These are phyloP conservation scores for Norana najaformis DNA, from an alignment of 2,888 invertebrate species.

Conservation along the genomic window DNA sequence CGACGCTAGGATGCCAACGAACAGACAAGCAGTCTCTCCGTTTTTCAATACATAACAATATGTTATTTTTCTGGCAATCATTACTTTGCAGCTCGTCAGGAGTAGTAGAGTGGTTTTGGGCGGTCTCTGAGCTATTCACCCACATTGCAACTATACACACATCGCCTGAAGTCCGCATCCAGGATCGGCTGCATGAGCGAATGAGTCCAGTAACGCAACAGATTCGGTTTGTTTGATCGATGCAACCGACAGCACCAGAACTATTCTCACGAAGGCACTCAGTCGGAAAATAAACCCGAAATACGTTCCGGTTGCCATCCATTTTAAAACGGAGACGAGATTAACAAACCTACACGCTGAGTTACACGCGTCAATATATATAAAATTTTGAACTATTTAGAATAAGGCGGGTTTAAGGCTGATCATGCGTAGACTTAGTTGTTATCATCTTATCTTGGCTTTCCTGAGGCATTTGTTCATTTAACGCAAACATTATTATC, in stretches of 20 bases:
- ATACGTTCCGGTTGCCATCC: neutral
- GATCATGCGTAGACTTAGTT: neutral
- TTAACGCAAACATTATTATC: neutral
- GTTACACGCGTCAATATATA: too few species aligned
- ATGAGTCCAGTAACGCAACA: neutral
- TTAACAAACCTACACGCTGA: neutral
- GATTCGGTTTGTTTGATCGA: neutral
- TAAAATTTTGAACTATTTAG: neutral
- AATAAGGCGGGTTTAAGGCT: neutral
- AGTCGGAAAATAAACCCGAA: conserved; percentile 10
- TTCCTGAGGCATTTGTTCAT: neutral
- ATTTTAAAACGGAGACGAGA: neutral
- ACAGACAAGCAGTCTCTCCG: neutral
- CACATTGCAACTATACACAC: neutral
- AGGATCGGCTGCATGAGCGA: too few species aligned
- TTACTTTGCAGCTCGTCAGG: neutral
- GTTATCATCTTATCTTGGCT: neutral
- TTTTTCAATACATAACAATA: neutral
- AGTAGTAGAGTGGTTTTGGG: neutral
- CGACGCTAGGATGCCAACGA: neutral
- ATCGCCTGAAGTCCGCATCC: neutral
- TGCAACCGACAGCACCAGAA: neutral
- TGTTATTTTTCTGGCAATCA: neutral
- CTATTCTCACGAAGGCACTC: neutral
- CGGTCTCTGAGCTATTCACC: neutral